Conservation (phyloP, 2,888 invertebrate species). For the Brenthis ino region DNA sequence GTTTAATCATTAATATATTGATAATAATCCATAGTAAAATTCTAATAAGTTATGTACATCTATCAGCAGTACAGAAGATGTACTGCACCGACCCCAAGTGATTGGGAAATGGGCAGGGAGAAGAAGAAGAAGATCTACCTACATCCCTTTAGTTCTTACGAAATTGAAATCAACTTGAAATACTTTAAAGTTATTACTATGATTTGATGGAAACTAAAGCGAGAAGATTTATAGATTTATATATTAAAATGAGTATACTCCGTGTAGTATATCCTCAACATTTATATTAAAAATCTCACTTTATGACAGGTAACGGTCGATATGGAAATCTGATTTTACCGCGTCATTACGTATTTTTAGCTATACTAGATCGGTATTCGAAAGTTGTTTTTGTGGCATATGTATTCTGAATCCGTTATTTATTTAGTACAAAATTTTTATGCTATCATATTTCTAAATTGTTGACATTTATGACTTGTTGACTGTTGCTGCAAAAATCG, state of each 20-base stretch:
- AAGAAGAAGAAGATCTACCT: no score
- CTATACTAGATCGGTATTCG: constrained; percentile 10
- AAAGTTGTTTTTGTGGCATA: constrained; percentile 29
- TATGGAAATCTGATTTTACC: constrained; percentile 22
- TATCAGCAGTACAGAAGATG: no score
- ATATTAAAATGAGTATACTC: background rate
- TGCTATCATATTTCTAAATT: constrained; percentile 21
- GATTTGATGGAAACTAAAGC: background rate
- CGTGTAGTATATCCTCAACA: background rate
- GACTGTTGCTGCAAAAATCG: background rate
- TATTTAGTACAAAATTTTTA: constrained; percentile 15
- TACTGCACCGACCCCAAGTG: no score
- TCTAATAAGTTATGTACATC: no score
- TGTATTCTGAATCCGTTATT: constrained; percentile 17
- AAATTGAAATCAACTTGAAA: no score
- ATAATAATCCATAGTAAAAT: no score
- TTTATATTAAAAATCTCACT: background rate
- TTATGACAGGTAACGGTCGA: constrained; percentile 16
- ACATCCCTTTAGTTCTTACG: no score
- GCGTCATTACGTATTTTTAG: constrained; percentile 22
- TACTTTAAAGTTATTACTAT: no score
- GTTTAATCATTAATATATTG: no score
- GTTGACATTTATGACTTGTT: constrained; percentile 12
- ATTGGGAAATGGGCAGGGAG: no score
- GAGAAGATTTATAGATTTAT: background rate